Evolutionary conservation across 2,113 vertebrate species (phyloP).

Genomic region (Stigmatopora nigra): DNA sequence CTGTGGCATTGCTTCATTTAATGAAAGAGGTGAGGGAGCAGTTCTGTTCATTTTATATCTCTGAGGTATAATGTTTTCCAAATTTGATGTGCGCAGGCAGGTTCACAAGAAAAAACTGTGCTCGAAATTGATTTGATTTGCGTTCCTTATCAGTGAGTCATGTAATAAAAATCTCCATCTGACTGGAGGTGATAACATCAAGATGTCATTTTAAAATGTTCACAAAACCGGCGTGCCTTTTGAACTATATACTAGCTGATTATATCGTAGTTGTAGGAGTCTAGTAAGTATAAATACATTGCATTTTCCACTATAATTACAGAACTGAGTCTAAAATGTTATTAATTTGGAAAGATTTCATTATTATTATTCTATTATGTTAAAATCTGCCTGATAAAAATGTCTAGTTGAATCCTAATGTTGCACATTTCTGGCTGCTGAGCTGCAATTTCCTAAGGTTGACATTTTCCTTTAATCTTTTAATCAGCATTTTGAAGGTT

Average conservation of each 20-base stretch:
- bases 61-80: not conserved
- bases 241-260: conserved; percentile 7
- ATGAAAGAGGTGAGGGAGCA: not conserved
- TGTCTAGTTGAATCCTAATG: conserved; percentile 1
- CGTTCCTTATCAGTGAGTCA: not conserved
- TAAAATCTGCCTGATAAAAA: conserved; percentile 10
- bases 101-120: not conserved
- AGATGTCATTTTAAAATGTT: conserved; percentile 3
- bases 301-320: not conserved
- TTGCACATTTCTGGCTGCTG: conserved; percentile 25
- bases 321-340: not conserved
- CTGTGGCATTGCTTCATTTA: not conserved
- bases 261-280: conserved; percentile 4
- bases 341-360: not conserved
- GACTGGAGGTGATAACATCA: not conserved
- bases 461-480: conserved; percentile 34
- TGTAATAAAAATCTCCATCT: not conserved
- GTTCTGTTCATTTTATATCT: not conserved
- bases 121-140: not conserved
- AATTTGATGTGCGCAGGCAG: not conserved
- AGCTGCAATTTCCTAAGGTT: conserved; percentile 38
- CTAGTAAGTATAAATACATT: not conserved
- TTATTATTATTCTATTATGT: not conserved
- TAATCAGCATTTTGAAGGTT: conserved; percentile 45
- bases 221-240: not conserved